Percentiles rank a stretch among this genome's conserved stretches.
Evolutionary conservation across 2,888 invertebrate species (phyloP).

Genomic region (Cremastinae sp.): DNA sequence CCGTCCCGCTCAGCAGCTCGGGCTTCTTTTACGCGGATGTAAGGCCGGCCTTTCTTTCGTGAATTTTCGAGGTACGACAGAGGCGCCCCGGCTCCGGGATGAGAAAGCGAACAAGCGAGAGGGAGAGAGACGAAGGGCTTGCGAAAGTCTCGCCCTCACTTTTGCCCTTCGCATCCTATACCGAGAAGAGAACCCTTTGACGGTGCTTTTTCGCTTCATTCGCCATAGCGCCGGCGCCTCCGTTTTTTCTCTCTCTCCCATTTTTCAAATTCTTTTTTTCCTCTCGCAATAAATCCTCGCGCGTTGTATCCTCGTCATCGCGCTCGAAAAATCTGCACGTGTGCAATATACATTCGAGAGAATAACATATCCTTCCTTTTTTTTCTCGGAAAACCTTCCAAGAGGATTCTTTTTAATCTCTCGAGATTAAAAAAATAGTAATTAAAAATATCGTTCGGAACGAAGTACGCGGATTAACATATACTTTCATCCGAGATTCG

Average conservation of each 20-base stretch:
- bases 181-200: slow-evolving; percentile 74
- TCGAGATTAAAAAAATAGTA: no score
- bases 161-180: slow-evolving; percentile 66
- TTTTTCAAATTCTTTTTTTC: background rate
- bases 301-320: slow-evolving; percentile 1
- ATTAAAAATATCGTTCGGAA: no score
- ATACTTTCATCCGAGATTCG: no score
- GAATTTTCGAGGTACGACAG: slow-evolving; percentile 67
- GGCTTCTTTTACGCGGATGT: slow-evolving; percentile 51
- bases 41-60: slow-evolving; percentile 60
- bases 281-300: background rate
- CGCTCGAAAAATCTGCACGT: background rate
- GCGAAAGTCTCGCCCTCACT: slow-evolving; percentile 56
- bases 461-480: no score
- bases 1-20: slow-evolving; percentile 9
- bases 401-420: no score
- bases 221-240: slow-evolving; percentile 78
- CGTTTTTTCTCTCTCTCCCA: slow-evolving; percentile 68
- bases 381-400: no score
- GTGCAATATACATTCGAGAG: background rate
- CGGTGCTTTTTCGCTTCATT: slow-evolving; percentile 65
- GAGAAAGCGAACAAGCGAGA: slow-evolving; percentile 33
- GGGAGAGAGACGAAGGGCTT: slow-evolving; percentile 54
- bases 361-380: background rate
- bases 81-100: slow-evolving; percentile 30